These are phyloP conservation scores for Odontamblyopus lacepedii DNA, from an alignment of 2,797 vertebrate genomes.

Conservation along the genomic window DNA sequence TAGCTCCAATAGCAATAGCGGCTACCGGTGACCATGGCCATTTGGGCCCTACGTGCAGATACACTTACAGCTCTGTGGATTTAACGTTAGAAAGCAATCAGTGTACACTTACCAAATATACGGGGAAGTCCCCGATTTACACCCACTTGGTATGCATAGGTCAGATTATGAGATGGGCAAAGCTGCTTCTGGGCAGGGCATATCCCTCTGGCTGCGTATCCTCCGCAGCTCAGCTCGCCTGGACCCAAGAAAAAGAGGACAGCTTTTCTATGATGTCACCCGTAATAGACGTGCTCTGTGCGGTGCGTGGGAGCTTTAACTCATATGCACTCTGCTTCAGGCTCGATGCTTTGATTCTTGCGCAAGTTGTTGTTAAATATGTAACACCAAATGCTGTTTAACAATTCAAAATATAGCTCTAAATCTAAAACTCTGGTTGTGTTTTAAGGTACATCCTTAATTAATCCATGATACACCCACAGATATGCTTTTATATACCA, in stretches of 20 bases:
- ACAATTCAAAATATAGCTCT: not conserved
- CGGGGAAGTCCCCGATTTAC: conserved; percentile 71
- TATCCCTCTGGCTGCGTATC: conserved; percentile 53
- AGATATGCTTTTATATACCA: not conserved
- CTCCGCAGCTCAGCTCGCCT: conserved; percentile 56
- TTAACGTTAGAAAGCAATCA: conserved; percentile 4
- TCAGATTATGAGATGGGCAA: conserved; percentile 61
- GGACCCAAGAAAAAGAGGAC: conserved; percentile 25
- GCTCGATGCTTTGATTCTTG: not conserved
- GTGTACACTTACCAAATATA: conserved; percentile 72
- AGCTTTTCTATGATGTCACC: conserved; percentile 71
- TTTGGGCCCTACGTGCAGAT: conserved; percentile 57
- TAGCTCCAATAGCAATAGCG: conserved; percentile 60
- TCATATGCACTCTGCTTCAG: not conserved
- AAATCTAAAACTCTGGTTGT: not conserved
- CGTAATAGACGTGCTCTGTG: conserved; percentile 21
- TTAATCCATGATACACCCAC: not conserved
- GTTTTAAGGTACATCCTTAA: not conserved
- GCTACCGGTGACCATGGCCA: conserved; percentile 61
- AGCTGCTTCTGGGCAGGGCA: conserved; percentile 64
- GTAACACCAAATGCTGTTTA: not conserved
- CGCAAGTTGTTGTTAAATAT: not conserved
- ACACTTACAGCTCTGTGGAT: not conserved
- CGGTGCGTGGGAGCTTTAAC: not conserved
- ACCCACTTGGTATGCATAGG: conserved; percentile 72